phyloP scores from a whole-genome alignment of 2,888 invertebrate genomes.

The Lasius fuliginosus region DNA sequence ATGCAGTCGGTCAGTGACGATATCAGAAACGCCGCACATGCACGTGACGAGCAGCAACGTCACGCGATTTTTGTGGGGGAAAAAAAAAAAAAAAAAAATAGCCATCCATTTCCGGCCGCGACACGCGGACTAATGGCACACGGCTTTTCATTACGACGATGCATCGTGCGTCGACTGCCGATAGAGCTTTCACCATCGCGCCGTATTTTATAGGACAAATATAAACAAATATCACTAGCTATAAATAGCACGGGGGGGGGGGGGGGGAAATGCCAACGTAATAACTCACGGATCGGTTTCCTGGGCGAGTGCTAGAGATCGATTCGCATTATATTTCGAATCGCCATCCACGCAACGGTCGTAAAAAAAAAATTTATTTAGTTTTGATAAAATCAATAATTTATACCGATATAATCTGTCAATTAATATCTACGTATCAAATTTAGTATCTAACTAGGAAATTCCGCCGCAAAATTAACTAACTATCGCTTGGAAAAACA shows the following conservation, averaged over 20 bases:
- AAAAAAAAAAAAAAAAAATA: constrained; percentile 73
- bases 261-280: constrained; percentile 32
- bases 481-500: constrained; percentile 12
- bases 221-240: constrained; percentile 51
- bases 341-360: neutral
- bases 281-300: constrained; percentile 47
- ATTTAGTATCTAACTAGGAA: neutral
- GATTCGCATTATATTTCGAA: constrained; percentile 37
- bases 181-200: constrained; percentile 53
- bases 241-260: constrained; percentile 40
- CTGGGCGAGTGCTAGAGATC: constrained; percentile 21
- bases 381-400: neutral
- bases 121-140: constrained; percentile 57
- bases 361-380: constrained; percentile 12
- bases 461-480: constrained; percentile 2
- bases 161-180: constrained; percentile 52
- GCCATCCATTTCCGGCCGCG: constrained; percentile 70
- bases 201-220: constrained; percentile 55
- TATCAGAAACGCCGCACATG: constrained; percentile 52
- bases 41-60: constrained; percentile 45
- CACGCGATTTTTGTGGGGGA: constrained; percentile 45
- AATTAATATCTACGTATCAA: neutral
- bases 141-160: constrained; percentile 56
- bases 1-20: constrained; percentile 49
- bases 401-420: neutral